These are phyloP conservation scores for Vesta saturnalis DNA, from an alignment of 2,888 invertebrate species.

Conservation along the genomic window DNA sequence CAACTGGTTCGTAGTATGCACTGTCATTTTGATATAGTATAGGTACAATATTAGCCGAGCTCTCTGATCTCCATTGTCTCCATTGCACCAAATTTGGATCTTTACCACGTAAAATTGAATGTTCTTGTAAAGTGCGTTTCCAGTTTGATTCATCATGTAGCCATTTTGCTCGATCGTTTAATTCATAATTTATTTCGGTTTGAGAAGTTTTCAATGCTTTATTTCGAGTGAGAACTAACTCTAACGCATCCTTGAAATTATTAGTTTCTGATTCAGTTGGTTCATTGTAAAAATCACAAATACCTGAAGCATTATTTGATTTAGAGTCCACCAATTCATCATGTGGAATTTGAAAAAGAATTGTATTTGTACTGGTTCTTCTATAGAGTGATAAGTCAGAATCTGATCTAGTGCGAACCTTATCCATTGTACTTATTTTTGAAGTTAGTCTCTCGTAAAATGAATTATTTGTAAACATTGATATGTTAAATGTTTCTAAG, in stretches of 20 bases:
- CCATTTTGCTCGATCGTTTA: constrained; percentile 47
- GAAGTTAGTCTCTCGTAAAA: not conserved
- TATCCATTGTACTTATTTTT: not conserved
- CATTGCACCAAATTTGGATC: constrained; percentile 46
- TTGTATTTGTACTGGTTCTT: no score
- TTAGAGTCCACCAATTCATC: not conserved
- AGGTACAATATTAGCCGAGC: constrained; percentile 43
- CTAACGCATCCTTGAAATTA: constrained; percentile 47
- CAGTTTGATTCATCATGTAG: constrained; percentile 50
- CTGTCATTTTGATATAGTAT: constrained; percentile 27
- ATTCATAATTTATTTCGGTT: constrained; percentile 46
- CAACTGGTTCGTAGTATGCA: constrained; percentile 23
- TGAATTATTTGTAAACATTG: not conserved
- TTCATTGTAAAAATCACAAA: constrained; percentile 9
- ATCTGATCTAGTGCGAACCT: no score
- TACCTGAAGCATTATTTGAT: not conserved
- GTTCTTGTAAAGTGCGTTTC: constrained; percentile 50
- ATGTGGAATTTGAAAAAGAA: no score
- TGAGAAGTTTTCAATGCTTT: constrained; percentile 49
- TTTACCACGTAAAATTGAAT: constrained; percentile 47
- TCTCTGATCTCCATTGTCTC: constrained; percentile 50
- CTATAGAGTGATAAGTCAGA: no score
- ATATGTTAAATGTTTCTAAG: not conserved
- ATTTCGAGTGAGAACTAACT: constrained; percentile 47
- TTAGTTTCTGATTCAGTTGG: constrained; percentile 42